Evolutionary conservation across 1,140 invertebrate genomes (phyloP).

Genomic region (Pseudomyrmex pallidus): DNA sequence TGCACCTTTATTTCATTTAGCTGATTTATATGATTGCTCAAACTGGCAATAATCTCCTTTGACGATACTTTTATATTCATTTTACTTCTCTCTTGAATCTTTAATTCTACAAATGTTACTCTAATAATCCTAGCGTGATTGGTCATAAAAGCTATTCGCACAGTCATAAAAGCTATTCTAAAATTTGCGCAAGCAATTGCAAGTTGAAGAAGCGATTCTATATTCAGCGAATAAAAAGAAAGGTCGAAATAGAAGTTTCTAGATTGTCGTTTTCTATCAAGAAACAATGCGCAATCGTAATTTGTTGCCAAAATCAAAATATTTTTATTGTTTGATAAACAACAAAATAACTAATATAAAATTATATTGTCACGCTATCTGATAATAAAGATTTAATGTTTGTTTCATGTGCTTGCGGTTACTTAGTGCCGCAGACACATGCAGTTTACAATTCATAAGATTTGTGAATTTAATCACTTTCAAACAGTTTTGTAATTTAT

Average conservation of each 20-base stretch:
- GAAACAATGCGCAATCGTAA: constrained; percentile 22
- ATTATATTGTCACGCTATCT: not conserved
- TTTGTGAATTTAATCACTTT: too few species aligned
- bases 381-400: constrained; percentile 17
- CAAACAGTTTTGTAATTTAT: too few species aligned
- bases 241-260: constrained; percentile 38
- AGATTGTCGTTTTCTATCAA: constrained; percentile 43
- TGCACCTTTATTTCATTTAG: too few species aligned
- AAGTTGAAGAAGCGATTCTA: constrained; percentile 14
- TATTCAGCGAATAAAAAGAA: constrained; percentile 32
- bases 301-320: constrained; percentile 13
- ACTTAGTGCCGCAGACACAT: not conserved
- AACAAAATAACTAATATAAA: not conserved
- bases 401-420: not conserved
- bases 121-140: too few species aligned
- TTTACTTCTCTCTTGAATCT: too few species aligned
- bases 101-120: too few species aligned
- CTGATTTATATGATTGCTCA: too few species aligned
- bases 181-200: constrained; percentile 27
- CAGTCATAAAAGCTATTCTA: constrained; percentile 5
- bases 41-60: too few species aligned
- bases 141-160: not conserved
- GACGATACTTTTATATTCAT: too few species aligned
- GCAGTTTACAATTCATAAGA: too few species aligned
- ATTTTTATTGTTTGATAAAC: constrained; percentile 37